Conservation (phyloP, 2,888 invertebrate species). For the Sinopyrophorus schimmeli region DNA sequence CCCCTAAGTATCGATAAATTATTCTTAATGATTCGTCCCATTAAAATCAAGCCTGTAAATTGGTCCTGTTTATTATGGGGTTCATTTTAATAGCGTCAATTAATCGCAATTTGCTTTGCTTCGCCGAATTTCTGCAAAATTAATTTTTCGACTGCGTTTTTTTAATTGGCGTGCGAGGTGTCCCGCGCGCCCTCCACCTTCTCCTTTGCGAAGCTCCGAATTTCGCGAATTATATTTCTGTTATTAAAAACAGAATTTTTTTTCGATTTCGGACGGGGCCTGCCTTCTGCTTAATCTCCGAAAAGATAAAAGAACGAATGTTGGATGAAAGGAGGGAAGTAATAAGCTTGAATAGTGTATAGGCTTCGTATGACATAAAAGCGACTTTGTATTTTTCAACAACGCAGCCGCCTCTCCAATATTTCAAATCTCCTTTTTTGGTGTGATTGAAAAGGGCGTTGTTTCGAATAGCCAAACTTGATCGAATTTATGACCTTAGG, state of each 20-base stretch:
- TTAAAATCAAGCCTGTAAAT: constrained; percentile 1
- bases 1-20: not conserved
- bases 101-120: constrained; percentile 10
- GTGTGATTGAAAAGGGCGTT: constrained; percentile 24
- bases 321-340: constrained; percentile 21
- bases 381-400: constrained; percentile 24
- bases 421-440: constrained; percentile 22
- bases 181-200: no score
- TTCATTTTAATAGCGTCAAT: constrained; percentile 9
- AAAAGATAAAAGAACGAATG: constrained; percentile 22
- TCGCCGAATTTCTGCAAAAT: constrained; percentile 4
- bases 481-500: constrained; percentile 18
- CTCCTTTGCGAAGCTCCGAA: no score
- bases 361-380: constrained; percentile 27
- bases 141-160: no score
- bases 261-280: no score
- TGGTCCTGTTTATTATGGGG: constrained; percentile 1
- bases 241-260: no score
- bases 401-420: constrained; percentile 11
- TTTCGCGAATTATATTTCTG: no score
- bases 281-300: constrained; percentile 16
- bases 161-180: no score
- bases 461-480: constrained; percentile 14
- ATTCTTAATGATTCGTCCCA: constrained; percentile 3
- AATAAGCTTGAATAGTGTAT: constrained; percentile 23